These are phyloP conservation scores for Paragorgia papillata DNA, from an alignment of 92 coral and sea anemone genomes.

Conservation along the genomic window DNA sequence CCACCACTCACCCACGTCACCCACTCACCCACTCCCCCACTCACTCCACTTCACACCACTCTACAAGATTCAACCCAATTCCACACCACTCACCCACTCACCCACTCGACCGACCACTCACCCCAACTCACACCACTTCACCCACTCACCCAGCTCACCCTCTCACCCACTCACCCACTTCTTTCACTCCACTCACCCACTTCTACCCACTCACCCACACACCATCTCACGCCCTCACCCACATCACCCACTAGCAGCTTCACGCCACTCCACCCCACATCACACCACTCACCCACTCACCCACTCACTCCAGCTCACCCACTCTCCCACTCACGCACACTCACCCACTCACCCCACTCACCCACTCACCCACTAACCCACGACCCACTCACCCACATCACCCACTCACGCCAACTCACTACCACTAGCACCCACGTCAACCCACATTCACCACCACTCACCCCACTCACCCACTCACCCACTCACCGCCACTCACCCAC, in stretches of 20 bases:
- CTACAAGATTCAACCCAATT: too few species aligned
- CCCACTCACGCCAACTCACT: conserved; percentile 26
- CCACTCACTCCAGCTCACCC: conserved; percentile 28
- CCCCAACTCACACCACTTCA: conserved; percentile 2
- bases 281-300: conserved; percentile 21
- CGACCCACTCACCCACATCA: conserved; percentile 31
- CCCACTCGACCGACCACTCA: conserved; percentile 16
- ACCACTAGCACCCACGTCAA: not conserved
- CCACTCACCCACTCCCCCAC: conserved; percentile 26
- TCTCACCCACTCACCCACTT: conserved; percentile 28
- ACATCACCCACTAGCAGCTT: conserved; percentile 20
- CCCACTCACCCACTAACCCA: conserved; percentile 28
- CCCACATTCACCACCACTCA: too few species aligned
- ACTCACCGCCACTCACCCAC: too few species aligned
- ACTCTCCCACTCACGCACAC: too few species aligned
- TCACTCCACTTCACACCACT: not conserved
- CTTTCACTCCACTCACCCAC: conserved; percentile 12
- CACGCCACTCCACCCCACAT: conserved; percentile 8
- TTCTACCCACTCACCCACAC: conserved; percentile 18
- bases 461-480: too few species aligned
- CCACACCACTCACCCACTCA: conserved; percentile 4
- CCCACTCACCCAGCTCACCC: conserved; percentile 27
- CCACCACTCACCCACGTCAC: conserved; percentile 26
- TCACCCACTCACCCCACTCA: conserved; percentile 23
- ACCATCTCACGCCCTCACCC: conserved; percentile 22